phyloP scores from a whole-genome alignment of 2,888 invertebrate species.

The Saturnia japonica region DNA sequence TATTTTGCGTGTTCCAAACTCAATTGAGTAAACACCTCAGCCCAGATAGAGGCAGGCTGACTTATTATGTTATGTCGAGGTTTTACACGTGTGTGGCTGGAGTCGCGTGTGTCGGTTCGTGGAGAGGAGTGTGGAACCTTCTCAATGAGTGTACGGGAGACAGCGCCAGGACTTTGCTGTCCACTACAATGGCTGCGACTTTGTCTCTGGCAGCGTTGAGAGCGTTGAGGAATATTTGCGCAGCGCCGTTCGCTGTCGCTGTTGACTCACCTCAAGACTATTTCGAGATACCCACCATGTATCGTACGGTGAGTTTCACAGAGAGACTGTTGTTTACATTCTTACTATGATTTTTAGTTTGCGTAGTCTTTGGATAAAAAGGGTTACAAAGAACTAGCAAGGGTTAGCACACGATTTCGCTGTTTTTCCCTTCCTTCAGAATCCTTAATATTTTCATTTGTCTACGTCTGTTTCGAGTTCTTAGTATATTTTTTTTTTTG shows the following conservation, averaged over 20 bases:
- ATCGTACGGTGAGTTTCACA: slow-evolving; percentile 87
- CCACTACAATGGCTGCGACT: slow-evolving; percentile 85
- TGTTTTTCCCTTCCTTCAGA: too few relatives aligned
- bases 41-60: slow-evolving; percentile 86
- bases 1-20: slow-evolving; percentile 86
- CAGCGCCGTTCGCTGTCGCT: slow-evolving; percentile 90
- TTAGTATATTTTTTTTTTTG: too few relatives aligned
- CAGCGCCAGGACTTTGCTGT: slow-evolving; percentile 81
- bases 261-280: slow-evolving; percentile 89
- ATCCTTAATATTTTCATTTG: too few relatives aligned
- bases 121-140: slow-evolving; percentile 92
- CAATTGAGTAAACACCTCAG: slow-evolving; percentile 78
- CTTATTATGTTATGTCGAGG: slow-evolving; percentile 87
- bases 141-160: slow-evolving; percentile 87
- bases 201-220: slow-evolving; percentile 86
- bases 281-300: slow-evolving; percentile 93
- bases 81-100: slow-evolving; percentile 89
- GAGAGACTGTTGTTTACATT: neutral
- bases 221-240: slow-evolving; percentile 89
- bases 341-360: too few relatives aligned
- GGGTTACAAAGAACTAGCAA: too few relatives aligned
- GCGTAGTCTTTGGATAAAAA: too few relatives aligned
- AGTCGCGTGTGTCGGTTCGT: slow-evolving; percentile 92
- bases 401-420: too few relatives aligned
- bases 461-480: too few relatives aligned